Conservation (phyloP, 2,113 vertebrate genomes). For the Clinocottus analis region DNA sequence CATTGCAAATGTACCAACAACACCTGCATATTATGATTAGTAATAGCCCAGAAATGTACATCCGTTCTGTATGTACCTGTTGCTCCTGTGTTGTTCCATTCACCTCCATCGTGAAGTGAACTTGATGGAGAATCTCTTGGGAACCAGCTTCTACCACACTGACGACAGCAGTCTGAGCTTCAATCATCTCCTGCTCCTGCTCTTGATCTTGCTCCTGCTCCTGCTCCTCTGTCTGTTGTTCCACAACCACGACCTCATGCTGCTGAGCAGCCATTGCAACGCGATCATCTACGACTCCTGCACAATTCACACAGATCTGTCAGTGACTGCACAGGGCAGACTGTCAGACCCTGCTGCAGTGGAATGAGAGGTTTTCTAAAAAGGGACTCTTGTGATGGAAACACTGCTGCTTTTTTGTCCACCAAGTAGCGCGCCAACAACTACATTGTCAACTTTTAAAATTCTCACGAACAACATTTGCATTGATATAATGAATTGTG, state of each 20-base stretch:
- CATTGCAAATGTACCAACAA: background rate
- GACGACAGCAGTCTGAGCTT: conserved; percentile 85
- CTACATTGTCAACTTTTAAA: background rate
- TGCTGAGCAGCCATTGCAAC: conserved; percentile 45
- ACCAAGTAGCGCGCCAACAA: too few species aligned
- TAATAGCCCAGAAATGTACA: background rate
- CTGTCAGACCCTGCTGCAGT: background rate
- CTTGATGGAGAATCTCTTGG: conserved; percentile 91
- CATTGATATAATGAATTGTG: background rate
- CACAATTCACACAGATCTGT: conserved; percentile 23
- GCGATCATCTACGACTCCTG: conserved; percentile 79
- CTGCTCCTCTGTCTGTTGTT: conserved; percentile 44
- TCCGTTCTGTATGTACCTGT: conserved; percentile 62
- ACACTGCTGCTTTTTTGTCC: background rate
- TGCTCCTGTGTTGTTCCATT: conserved; percentile 78
- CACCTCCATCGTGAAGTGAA: conserved; percentile 93
- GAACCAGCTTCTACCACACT: conserved; percentile 90
- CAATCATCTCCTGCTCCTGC: conserved; percentile 52
- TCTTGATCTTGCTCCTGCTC: conserved; percentile 50
- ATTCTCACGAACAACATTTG: background rate
- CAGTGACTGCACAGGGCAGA: background rate
- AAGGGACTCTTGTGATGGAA: background rate
- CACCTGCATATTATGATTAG: background rate
- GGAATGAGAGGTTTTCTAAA: background rate
- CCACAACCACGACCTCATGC: conserved; percentile 66